Conservation (phyloP, 2,888 invertebrate genomes). For the Calameuta filiformis region DNA sequence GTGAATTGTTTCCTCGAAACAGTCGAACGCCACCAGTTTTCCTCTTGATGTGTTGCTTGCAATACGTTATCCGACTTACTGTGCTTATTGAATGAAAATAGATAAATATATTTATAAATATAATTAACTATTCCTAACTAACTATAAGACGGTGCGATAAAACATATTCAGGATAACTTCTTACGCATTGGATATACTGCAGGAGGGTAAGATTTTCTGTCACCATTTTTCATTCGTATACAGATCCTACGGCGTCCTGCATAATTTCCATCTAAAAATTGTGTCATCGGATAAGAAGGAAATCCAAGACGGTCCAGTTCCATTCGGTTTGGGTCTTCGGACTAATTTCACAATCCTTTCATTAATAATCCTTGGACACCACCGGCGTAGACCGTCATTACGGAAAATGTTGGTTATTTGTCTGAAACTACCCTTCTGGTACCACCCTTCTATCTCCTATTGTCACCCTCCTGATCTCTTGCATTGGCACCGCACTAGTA, state of each 20-base stretch:
- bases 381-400: conserved; percentile 6
- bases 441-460: not conserved
- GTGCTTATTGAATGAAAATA: not conserved
- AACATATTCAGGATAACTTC: too few species aligned
- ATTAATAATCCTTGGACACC: conserved; percentile 17
- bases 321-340: not conserved
- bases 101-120: too few species aligned
- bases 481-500: not conserved
- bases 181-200: too few species aligned
- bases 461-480: not conserved
- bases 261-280: conserved; percentile 14
- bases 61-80: not conserved
- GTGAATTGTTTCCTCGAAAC: conserved; percentile 27
- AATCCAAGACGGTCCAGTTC: conserved; percentile 16
- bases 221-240: not conserved
- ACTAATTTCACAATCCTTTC: conserved; percentile 14
- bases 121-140: not conserved
- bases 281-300: conserved; percentile 23
- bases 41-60: not conserved
- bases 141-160: too few species aligned
- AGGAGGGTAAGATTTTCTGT: not conserved
- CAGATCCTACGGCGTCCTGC: not conserved
- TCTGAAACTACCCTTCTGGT: not conserved
- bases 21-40: not conserved
- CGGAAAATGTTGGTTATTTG: conserved; percentile 7